A percentile compares a stretch with the other conserved stretches of the same genome.
Evolutionary conservation across 2,888 invertebrate genomes (phyloP).

Genomic region (Lampropteryx suffumata): DNA sequence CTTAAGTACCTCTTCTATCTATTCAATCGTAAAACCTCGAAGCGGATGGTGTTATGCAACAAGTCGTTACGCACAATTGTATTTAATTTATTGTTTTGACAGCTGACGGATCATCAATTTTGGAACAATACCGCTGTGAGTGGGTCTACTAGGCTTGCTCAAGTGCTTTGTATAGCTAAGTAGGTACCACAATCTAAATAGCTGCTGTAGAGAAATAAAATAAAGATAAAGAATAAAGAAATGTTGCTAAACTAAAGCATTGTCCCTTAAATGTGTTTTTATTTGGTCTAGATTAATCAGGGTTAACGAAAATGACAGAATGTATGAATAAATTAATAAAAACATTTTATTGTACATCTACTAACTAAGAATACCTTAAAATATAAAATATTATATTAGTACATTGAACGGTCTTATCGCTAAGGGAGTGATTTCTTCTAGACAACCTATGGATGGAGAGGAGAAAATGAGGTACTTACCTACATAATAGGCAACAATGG

Average conservation of each 20-base stretch:
- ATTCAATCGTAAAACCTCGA: slow-evolving; percentile 7
- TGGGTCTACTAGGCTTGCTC: slow-evolving; percentile 11
- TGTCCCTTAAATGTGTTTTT: neutral
- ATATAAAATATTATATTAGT: too few species aligned
- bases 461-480: too few species aligned
- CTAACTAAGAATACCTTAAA: too few species aligned
- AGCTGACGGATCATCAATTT: slow-evolving; percentile 40
- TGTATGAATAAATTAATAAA: too few species aligned
- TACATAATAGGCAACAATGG: too few species aligned
- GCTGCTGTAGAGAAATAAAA: neutral
- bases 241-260: neutral
- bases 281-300: too few species aligned
- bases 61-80: slow-evolving; percentile 6
- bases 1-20: neutral
- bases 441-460: too few species aligned
- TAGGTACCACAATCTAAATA: neutral
- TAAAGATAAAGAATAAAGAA: neutral
- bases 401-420: too few species aligned
- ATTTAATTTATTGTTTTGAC: slow-evolving; percentile 41
- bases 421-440: too few species aligned
- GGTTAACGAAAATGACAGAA: too few species aligned
- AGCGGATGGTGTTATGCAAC: slow-evolving; percentile 24
- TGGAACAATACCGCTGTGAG: slow-evolving; percentile 33
- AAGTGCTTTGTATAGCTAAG: slow-evolving; percentile 4
- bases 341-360: too few species aligned